phyloP scores from a whole-genome alignment of 2,113 vertebrate species.

The Planiliza haematocheilus region DNA sequence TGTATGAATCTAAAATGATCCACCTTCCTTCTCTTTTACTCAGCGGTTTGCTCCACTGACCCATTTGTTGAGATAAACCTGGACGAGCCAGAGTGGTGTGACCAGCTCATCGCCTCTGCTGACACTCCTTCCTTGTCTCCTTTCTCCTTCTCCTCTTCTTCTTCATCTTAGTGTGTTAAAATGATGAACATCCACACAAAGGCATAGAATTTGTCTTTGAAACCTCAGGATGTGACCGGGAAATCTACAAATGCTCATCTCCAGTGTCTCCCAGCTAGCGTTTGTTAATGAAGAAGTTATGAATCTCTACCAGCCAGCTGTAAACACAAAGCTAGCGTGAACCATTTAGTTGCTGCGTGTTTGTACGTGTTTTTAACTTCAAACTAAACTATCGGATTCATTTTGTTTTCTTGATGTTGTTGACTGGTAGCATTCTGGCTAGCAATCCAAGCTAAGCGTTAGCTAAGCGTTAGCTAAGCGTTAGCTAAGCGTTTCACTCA shows the following conservation, averaged over 20 bases:
- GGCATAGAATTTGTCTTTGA: background rate
- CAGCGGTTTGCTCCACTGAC: conserved; percentile 44
- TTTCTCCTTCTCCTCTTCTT: conserved; percentile 41
- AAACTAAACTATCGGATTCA: background rate
- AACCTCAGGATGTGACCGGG: background rate
- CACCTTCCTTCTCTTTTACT: background rate
- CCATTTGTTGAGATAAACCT: conserved; percentile 77
- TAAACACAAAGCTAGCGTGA: background rate
- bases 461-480: background rate
- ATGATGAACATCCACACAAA: background rate
- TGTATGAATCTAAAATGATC: too few relatives aligned
- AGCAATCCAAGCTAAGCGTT: background rate
- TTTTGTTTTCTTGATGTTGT: too few relatives aligned
- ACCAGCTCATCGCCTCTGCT: conserved; percentile 37
- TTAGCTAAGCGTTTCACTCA: background rate
- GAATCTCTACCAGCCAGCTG: conserved; percentile 4
- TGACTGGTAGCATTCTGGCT: too few relatives aligned
- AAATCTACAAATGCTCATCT: background rate
- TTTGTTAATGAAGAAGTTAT: background rate
- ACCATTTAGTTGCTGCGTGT: background rate
- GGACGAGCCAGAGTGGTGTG: conserved; percentile 53
- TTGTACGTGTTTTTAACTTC: background rate
- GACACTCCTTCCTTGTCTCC: conserved; percentile 46
- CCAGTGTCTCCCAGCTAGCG: background rate
- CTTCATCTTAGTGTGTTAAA: conserved; percentile 35